Conservation (phyloP, 1,140 invertebrate species). For the Steinernema feltiae region DNA sequence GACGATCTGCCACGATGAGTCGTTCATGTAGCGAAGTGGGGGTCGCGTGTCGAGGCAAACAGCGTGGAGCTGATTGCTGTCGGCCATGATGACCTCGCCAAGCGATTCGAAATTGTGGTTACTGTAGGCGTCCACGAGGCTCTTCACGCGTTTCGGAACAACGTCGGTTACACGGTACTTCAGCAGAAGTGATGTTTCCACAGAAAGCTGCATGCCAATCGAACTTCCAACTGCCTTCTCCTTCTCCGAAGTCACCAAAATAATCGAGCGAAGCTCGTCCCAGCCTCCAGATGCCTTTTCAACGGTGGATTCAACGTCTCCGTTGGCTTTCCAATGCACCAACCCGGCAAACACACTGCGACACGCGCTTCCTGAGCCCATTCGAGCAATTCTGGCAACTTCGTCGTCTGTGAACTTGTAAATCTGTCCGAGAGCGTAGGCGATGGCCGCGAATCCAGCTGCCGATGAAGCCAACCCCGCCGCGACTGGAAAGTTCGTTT, state of each 20-base stretch:
- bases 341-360: constrained; percentile 89
- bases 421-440: constrained; percentile 45
- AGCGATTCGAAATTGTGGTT: constrained; percentile 76
- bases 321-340: constrained; percentile 78
- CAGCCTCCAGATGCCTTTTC: constrained; percentile 66
- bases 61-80: constrained; percentile 96
- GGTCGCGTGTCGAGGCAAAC: constrained; percentile 88
- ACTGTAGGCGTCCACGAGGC: constrained; percentile 67
- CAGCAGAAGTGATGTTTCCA: constrained; percentile 76
- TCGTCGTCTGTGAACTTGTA: constrained; percentile 38
- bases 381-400: constrained; percentile 65
- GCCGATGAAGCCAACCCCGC: constrained; percentile 95
- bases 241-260: constrained; percentile 79
- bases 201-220: constrained; percentile 77
- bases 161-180: constrained; percentile 68
- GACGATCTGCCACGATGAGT: constrained; percentile 43
- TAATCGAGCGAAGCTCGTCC: constrained; percentile 80
- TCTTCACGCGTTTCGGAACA: constrained; percentile 68
- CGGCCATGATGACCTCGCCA: constrained; percentile 88
- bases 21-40: constrained; percentile 63
- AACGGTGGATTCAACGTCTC: constrained; percentile 69
- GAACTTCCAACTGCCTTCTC: constrained; percentile 83
- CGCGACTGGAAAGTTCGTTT: constrained; percentile 97
- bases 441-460: constrained; percentile 77
- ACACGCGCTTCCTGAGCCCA: constrained; percentile 83